A percentile compares a stretch with the other conserved stretches of the same genome.
Conservation (phyloP, 2,113 vertebrate species). For the Erythrocercus mccallii region DNA sequence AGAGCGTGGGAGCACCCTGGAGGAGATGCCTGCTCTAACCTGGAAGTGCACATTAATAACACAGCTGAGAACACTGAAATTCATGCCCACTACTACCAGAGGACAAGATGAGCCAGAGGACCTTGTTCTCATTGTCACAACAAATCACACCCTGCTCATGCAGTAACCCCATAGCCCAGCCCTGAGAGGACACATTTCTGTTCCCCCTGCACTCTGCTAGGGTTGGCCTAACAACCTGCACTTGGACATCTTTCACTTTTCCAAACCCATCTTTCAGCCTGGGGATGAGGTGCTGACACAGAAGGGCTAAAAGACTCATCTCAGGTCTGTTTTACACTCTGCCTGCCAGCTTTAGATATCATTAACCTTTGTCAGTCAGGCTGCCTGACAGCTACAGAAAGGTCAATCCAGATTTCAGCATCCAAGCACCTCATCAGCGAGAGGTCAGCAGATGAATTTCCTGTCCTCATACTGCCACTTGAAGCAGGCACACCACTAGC, state of each 20-base stretch:
- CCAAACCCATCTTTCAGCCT: not conserved
- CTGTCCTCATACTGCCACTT: not conserved
- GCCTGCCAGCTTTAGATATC: not conserved
- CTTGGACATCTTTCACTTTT: not conserved
- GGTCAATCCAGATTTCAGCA: not conserved
- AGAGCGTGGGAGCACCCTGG: not conserved
- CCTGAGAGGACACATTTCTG: not conserved
- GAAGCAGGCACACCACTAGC: not conserved
- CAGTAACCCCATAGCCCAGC: not conserved
- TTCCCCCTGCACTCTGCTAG: not conserved
- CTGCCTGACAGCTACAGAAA: not conserved
- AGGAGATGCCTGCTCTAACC: not conserved
- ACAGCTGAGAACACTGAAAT: not conserved
- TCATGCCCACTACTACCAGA: not conserved
- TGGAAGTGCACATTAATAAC: not conserved
- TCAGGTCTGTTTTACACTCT: not conserved
- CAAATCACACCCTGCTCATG: not conserved
- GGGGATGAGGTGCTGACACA: not conserved
- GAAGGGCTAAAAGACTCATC: not conserved
- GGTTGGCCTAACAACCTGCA: not conserved
- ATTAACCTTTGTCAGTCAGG: not conserved
- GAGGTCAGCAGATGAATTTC: not conserved
- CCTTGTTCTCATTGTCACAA: not conserved
- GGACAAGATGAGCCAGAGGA: not conserved
- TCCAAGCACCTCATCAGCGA: not conserved